Evolutionary conservation across 2,797 vertebrate species (phyloP).

Genomic region (Diglossa cyanea): DNA sequence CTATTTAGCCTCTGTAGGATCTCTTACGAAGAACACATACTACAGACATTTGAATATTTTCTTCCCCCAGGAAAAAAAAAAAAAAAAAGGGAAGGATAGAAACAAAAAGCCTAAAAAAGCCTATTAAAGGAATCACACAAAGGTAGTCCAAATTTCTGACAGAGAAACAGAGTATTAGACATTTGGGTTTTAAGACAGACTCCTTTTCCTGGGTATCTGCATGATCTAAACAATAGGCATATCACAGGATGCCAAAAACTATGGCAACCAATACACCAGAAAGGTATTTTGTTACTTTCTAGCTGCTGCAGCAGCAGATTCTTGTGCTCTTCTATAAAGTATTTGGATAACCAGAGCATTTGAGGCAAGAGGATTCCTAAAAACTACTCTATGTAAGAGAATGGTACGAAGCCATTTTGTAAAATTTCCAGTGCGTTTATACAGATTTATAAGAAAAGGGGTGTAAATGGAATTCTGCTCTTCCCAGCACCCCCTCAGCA

Average conservation of each 20-base stretch:
- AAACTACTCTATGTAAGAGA: neutral
- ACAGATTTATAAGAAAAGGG: neutral
- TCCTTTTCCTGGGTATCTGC: neutral
- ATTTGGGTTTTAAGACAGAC: neutral
- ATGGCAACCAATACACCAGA: neutral
- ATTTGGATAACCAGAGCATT: constrained; percentile 33
- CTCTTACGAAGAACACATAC: constrained; percentile 41
- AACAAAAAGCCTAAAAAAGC: constrained; percentile 14
- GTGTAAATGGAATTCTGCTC: neutral
- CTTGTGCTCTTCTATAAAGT: constrained; percentile 9
- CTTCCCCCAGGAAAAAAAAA: neutral
- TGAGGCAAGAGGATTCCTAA: constrained; percentile 18
- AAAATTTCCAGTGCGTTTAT: neutral
- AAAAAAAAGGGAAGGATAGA: neutral
- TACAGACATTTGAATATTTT: constrained; percentile 18
- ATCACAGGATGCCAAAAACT: neutral
- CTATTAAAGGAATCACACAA: neutral
- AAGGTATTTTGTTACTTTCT: constrained; percentile 24
- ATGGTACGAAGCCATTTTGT: neutral
- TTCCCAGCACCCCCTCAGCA: neutral
- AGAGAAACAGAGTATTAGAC: constrained; percentile 10
- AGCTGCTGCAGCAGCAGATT: neutral
- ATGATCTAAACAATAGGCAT: neutral
- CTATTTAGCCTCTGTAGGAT: constrained; percentile 1
- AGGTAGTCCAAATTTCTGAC: neutral